Percentiles rank a stretch among this genome's conserved stretches.
phyloP scores from a whole-genome alignment of 1,140 invertebrate genomes.

The fruit fly (Drosophila melanogaster) region DNA sequence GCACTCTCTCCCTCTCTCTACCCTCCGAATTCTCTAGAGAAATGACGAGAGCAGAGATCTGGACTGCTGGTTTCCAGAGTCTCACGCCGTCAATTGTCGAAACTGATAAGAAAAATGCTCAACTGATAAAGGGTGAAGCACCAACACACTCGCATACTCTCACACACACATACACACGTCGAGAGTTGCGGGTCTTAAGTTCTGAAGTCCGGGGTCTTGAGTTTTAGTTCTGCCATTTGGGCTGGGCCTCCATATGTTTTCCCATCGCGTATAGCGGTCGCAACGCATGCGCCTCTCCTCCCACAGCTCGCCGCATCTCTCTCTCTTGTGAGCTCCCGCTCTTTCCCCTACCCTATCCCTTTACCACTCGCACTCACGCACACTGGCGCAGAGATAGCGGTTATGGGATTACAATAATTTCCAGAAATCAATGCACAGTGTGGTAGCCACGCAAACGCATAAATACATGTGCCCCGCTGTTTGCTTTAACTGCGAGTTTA shows the following conservation, averaged over 20 bases:
- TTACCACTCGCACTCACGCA: slow-evolving; percentile 8
- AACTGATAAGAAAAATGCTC: slow-evolving; percentile 44
- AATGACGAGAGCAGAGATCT: slow-evolving; percentile 6
- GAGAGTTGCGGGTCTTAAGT: slow-evolving; percentile 11
- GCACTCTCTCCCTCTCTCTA: background rate
- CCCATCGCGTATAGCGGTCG: slow-evolving; percentile 20
- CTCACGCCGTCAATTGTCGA: slow-evolving; percentile 14
- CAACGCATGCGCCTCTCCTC: slow-evolving; percentile 59
- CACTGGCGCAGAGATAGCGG: slow-evolving; percentile 51
- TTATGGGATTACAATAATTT: slow-evolving; percentile 74
- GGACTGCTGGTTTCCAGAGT: slow-evolving; percentile 7
- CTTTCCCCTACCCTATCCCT: background rate
- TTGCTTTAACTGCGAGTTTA: slow-evolving; percentile 16
- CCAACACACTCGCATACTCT: background rate
- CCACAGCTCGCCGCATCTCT: slow-evolving; percentile 14
- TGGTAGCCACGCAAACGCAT: slow-evolving; percentile 19
- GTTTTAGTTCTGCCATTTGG: slow-evolving; percentile 4
- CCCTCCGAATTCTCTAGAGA: background rate
- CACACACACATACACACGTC: background rate
- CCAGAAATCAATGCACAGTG: slow-evolving; percentile 62
- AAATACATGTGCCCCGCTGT: slow-evolving; percentile 1
- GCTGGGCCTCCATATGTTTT: slow-evolving; percentile 53
- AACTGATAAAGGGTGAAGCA: slow-evolving; percentile 15
- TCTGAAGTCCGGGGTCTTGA: slow-evolving; percentile 1
- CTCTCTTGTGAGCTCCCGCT: background rate